A percentile compares a stretch with the other conserved stretches of the same genome.
Conservation (phyloP, 2,888 invertebrate species). For the Emmelina monodactyla region DNA sequence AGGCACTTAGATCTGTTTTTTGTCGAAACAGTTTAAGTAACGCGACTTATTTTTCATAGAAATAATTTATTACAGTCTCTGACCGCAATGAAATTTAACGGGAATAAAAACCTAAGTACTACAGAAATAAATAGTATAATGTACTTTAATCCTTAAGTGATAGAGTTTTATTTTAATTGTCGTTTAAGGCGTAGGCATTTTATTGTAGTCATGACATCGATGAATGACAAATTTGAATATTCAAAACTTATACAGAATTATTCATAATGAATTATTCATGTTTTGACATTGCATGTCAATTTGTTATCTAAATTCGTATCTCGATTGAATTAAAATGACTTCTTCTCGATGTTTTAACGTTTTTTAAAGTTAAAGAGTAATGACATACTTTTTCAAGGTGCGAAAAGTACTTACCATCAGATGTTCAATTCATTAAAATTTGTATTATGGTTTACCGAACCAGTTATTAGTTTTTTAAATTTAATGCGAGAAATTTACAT, state of each 20-base stretch:
- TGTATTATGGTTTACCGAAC: too few species aligned
- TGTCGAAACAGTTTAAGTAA: background rate
- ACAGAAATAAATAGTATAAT: too few species aligned
- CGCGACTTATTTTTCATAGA: conserved; percentile 15
- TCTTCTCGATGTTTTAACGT: background rate
- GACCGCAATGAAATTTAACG: conserved; percentile 21
- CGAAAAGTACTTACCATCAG: too few species aligned
- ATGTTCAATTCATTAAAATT: too few species aligned
- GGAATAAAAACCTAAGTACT: conserved; percentile 7
- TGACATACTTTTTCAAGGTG: too few species aligned
- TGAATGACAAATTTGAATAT: conserved; percentile 1
- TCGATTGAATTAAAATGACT: background rate
- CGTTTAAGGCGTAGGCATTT: background rate
- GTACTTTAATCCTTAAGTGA: background rate
- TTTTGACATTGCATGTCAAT: background rate
- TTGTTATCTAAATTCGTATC: background rate
- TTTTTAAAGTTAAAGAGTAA: too few species aligned
- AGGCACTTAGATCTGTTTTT: too few species aligned
- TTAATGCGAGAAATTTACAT: too few species aligned
- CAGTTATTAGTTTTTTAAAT: too few species aligned
- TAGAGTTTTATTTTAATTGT: background rate
- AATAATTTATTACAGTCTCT: conserved; percentile 34
- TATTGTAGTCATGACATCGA: background rate
- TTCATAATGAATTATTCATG: background rate
- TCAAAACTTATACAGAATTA: background rate